Evolutionary conservation across 2,113 vertebrate species (phyloP), one percentile per base, ranked within the genome.

Genomic region (Girardinichthys multiradiatus): DNA sequence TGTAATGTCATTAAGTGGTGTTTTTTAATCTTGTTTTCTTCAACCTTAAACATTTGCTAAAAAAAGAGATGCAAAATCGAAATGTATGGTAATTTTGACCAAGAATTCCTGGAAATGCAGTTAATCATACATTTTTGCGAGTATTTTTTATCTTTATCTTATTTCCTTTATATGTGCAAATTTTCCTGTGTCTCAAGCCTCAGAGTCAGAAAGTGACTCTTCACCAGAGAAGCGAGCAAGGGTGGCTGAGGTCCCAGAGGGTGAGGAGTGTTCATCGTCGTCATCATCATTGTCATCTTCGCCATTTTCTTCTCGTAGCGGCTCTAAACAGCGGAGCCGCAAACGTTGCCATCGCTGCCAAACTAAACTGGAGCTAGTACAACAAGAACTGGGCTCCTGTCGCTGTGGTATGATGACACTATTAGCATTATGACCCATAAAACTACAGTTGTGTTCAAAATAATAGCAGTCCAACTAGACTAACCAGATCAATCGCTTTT

Each of bases 341-440:
- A 96, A 96, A 76, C 96, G 98, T 72, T 99, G 98, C 94, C 98
- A 97, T 94, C 95, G 96, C 95, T 99, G 98, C 95, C 98, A 98
- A 95, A 97, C 95, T 92, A 98, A 97, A 94, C 96, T 99, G 95
- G 97, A 99, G 92, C 95, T 99, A 90, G 97, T 99, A 79, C 97
- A 99, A 91, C 97, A 99, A 91, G 97, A 99, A 74, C 88, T 99
- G 94, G 98, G 98, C 90, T 98, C 96, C 0, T 99, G 98, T 93
- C 97, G 98, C 90, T 99, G 98, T 80, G 97, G 98, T 99, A 90
- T 93, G 96, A 45, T 12, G 2, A 73, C 33, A 17, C 26, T 30
- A 11, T 57, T 69, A 17, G 11, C 13, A 1, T 2, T 1, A 27
- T 30, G 6, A 54, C 37, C 17, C 19, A 45, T 15, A 31, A n/a